A percentile compares a stretch with the other conserved stretches of the same genome.
These are phyloP conservation scores for Diuraphis noxia DNA, from an alignment of 1,140 invertebrate species.

Conservation along the genomic window DNA sequence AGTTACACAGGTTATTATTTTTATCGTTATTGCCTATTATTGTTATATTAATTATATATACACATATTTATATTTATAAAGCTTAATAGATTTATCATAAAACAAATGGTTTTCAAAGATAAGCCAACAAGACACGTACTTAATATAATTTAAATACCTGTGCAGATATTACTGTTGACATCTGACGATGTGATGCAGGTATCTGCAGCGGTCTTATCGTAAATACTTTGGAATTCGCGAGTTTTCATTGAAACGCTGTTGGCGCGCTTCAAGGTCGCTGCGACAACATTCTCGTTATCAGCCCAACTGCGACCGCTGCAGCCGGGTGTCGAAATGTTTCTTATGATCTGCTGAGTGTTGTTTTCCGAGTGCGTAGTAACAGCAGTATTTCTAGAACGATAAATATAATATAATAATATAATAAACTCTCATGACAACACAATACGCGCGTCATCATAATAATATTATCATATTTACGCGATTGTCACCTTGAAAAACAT, in stretches of 20 bases:
- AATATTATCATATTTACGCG: background rate
- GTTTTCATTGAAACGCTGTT: slow-evolving; percentile 54
- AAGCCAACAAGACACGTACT: background rate
- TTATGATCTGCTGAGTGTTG: background rate
- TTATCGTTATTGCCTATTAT: background rate
- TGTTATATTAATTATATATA: background rate
- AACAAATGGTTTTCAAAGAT: background rate
- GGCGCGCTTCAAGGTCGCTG: slow-evolving; percentile 57
- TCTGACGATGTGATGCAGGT: background rate
- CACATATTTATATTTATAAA: background rate
- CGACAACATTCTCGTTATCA: slow-evolving; percentile 4
- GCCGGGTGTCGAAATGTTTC: background rate
- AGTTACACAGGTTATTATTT: background rate
- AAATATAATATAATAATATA: slow-evolving; percentile 7
- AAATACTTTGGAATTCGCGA: slow-evolving; percentile 17
- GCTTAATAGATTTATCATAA: background rate
- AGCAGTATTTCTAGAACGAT: slow-evolving; percentile 22
- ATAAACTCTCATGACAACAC: background rate
- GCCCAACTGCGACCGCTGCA: background rate
- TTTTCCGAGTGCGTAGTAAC: background rate
- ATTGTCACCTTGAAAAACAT: slow-evolving; percentile 53
- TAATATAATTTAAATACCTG: slow-evolving; percentile 29
- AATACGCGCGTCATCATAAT: background rate
- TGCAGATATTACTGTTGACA: slow-evolving; percentile 10
- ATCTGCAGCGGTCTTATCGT: background rate